A percentile compares a stretch with the other conserved stretches of the same genome.
Conservation (phyloP, 2,797 vertebrate genomes). For the Bovichtus diacanthus region DNA sequence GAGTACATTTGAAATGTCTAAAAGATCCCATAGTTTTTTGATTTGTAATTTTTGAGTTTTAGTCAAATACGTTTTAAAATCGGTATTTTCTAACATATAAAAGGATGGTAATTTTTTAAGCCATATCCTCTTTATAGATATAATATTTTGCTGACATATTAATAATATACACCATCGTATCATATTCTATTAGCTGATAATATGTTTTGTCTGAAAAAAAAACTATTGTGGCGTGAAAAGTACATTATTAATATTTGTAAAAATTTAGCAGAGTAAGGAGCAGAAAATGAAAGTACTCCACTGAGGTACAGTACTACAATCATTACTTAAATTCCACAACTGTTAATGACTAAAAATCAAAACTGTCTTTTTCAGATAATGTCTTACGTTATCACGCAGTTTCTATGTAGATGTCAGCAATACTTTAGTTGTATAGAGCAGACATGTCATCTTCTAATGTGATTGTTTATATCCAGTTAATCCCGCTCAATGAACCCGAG, state of each 20-base stretch:
- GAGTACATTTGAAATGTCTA: too few species aligned
- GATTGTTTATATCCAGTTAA: constrained; percentile 21
- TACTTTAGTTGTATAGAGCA: neutral
- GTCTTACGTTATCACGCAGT: neutral
- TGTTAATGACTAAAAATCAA: neutral
- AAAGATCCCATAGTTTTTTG: too few species aligned
- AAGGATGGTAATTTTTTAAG: too few species aligned
- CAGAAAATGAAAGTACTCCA: neutral
- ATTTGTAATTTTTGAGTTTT: too few species aligned
- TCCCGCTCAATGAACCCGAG: neutral
- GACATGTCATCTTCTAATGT: neutral
- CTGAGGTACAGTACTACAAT: neutral
- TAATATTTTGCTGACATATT: too few species aligned
- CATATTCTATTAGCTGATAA: neutral
- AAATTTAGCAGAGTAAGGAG: neutral
- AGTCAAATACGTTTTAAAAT: too few species aligned
- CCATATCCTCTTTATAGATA: too few species aligned
- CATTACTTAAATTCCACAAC: neutral
- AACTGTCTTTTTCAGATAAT: neutral
- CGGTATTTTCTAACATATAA: too few species aligned
- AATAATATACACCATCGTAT: too few species aligned
- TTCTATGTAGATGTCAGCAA: neutral
- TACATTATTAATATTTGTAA: neutral
- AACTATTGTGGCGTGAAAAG: neutral
- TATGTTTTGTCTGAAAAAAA: neutral